These are phyloP conservation scores for Metacarcinus magister DNA, from an alignment of 2,888 invertebrate genomes.

Conservation along the genomic window DNA sequence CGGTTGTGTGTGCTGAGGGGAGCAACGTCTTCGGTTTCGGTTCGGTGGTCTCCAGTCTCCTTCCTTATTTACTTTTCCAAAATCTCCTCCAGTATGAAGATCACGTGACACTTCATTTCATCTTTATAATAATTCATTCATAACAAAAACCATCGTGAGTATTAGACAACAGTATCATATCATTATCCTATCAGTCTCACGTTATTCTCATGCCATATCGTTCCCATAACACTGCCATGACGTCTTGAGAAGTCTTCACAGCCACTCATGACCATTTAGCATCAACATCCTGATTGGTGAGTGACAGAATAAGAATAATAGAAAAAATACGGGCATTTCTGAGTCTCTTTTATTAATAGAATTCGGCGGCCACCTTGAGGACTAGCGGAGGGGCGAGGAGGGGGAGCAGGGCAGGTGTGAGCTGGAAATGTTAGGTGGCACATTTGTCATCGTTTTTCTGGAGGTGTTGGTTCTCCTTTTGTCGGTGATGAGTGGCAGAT, in stretches of 20 bases:
- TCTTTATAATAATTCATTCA: neutral
- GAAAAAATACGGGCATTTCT: neutral
- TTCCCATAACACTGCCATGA: neutral
- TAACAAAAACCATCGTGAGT: too few relatives aligned
- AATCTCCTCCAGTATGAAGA: neutral
- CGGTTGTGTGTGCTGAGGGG: neutral
- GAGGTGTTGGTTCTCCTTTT: neutral
- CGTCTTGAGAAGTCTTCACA: neutral
- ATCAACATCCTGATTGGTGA: neutral
- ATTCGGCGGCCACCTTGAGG: neutral
- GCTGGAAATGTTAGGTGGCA: neutral
- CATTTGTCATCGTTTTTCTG: slow-evolving; percentile 3
- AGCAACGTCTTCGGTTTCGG: too few relatives aligned
- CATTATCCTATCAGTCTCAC: too few relatives aligned
- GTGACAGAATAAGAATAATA: neutral
- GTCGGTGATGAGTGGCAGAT: neutral
- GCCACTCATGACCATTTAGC: neutral
- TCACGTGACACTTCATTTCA: neutral
- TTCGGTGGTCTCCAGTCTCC: too few relatives aligned
- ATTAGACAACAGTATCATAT: too few relatives aligned
- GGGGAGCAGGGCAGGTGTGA: neutral
- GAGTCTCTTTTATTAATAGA: neutral
- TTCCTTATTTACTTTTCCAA: neutral
- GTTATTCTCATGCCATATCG: neutral
- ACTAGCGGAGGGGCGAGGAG: neutral